Evolutionary conservation across 2,888 invertebrate species (phyloP).

Genomic region (Mimumesa dahlbomi): DNA sequence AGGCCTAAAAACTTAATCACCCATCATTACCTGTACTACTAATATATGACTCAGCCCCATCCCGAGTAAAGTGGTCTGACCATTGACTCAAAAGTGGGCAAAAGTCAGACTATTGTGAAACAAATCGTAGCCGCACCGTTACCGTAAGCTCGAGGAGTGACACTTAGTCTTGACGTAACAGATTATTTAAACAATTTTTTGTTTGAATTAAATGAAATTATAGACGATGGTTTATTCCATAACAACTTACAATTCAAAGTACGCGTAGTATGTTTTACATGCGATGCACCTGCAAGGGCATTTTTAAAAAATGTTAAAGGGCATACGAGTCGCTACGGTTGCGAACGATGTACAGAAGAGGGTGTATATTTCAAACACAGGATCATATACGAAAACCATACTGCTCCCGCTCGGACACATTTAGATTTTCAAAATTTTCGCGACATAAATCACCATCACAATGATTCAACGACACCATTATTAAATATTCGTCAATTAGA

Average conservation of each 20-base stretch:
- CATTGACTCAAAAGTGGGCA: no score
- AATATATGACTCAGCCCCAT: no score
- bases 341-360: constrained; percentile 5
- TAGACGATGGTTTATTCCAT: neutral
- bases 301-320: constrained; percentile 14
- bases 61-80: no score
- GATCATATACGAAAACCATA: constrained; percentile 5
- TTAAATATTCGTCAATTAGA: constrained; percentile 14
- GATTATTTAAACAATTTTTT: neutral
- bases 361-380: neutral
- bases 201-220: neutral
- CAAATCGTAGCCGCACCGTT: no score
- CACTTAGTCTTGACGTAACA: no score
- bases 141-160: no score
- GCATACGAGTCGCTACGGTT: constrained; percentile 6
- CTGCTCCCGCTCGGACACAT: constrained; percentile 1
- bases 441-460: constrained; percentile 2
- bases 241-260: neutral
- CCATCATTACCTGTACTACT: no score
- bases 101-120: no score
- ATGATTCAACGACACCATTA: constrained; percentile 3
- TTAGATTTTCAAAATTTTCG: constrained; percentile 13
- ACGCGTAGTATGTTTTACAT: no score
- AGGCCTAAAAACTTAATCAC: no score
- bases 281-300: neutral